Percentiles rank a stretch among this genome's conserved stretches.
Conservation (phyloP, 2,797 vertebrate species). For the Bufotes viridis region DNA sequence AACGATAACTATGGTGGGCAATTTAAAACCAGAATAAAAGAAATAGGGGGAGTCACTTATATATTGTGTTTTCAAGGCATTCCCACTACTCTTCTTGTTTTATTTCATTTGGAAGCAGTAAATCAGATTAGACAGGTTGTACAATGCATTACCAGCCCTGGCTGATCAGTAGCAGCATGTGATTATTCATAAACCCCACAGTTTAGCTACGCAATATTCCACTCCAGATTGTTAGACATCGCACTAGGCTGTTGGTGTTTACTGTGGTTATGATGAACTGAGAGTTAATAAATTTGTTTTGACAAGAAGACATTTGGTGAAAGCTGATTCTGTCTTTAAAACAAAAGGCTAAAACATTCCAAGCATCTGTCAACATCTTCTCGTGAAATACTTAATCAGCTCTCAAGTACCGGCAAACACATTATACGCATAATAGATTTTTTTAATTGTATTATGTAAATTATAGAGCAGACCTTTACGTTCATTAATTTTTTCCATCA, state of each 20-base stretch:
- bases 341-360: constrained; percentile 56
- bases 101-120: constrained; percentile 42
- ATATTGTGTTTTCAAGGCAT: constrained; percentile 1
- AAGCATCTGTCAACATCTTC: constrained; percentile 57
- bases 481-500: constrained; percentile 47
- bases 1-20: neutral
- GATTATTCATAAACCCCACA: constrained; percentile 54
- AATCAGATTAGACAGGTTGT: constrained; percentile 54
- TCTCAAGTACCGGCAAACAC: constrained; percentile 55
- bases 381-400: constrained; percentile 54
- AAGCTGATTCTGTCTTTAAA: constrained; percentile 48
- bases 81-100: constrained; percentile 32
- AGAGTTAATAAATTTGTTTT: constrained; percentile 58
- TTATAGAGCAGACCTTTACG: constrained; percentile 56
- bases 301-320: constrained; percentile 58
- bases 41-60: neutral
- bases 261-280: constrained; percentile 53
- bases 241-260: constrained; percentile 50
- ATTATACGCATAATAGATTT: constrained; percentile 59
- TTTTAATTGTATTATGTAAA: constrained; percentile 59
- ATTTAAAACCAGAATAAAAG: neutral
- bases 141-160: constrained; percentile 32
- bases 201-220: constrained; percentile 38
- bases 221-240: constrained; percentile 51
- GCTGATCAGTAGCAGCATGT: constrained; percentile 52